Conservation (phyloP, 2,113 vertebrate species). For the Oryzias javanicus region DNA sequence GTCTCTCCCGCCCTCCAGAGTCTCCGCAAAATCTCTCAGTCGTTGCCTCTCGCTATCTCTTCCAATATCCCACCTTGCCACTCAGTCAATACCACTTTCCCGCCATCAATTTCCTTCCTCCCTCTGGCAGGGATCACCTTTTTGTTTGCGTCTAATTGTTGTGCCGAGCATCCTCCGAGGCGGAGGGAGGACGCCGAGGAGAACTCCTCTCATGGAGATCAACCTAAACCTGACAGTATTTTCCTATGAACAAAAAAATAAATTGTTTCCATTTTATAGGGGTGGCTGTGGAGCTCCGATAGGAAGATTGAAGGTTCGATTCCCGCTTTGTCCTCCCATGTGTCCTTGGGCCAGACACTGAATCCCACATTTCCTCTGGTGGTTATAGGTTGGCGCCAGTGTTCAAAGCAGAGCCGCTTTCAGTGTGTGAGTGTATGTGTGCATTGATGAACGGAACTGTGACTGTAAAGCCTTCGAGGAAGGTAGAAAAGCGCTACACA, state of each 20-base stretch:
- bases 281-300: no score
- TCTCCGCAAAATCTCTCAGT: slow-evolving; percentile 35
- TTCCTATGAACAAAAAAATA: slow-evolving; percentile 18
- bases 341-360: no score
- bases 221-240: slow-evolving; percentile 57
- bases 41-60: slow-evolving; percentile 34
- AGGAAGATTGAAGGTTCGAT: no score
- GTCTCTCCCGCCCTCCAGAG: slow-evolving; percentile 24
- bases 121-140: slow-evolving; percentile 31
- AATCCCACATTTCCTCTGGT: no score
- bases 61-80: slow-evolving; percentile 58
- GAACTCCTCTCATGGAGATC: slow-evolving; percentile 40
- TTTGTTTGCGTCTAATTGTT: slow-evolving; percentile 44
- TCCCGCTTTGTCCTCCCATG: no score
- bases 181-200: neutral
- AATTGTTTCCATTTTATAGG: no score
- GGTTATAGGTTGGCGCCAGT: no score
- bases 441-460: no score
- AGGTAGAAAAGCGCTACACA: no score
- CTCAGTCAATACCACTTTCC: slow-evolving; percentile 30
- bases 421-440: no score
- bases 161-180: slow-evolving; percentile 18
- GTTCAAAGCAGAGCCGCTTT: no score
- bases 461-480: no score
- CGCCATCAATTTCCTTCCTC: slow-evolving; percentile 29